Base-by-base conservation (phyloP, 1,140 invertebrate genomes). In the Cataglyphis hispanica region DNA sequence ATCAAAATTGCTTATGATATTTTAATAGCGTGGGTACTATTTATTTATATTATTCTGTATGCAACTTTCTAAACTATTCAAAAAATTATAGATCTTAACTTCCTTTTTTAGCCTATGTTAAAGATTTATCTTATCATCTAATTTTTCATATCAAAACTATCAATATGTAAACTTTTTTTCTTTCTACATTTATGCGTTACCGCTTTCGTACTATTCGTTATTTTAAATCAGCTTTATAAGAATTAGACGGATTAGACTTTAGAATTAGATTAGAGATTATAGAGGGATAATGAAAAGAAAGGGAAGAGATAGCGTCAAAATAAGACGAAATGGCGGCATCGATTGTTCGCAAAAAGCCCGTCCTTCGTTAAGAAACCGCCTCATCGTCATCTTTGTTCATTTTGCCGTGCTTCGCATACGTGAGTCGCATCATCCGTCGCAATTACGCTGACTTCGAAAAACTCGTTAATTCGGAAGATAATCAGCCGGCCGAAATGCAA, bases 311-410 rank as follows among this genome's bases (percentile, higher is more conserved):
- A 74, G 75, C 27, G 85, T 53, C 25, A 70, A n/a, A 63, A 46
- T 10, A 19, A 60, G 40, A 61, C 0, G 11, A 50, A 63, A 76
- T 40, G 22, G 40, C 31, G 19, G 13, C 25, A n/a, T 10, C 40
- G 34, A 75, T 84, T 53, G 25, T 13, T 34, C 50, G 56, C 56
- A 90, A 90, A 90, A 90, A 90, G 43, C 67, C 31, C 83, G 81
- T 77, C 56, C 63, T 81, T 90, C 89, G 84, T 90, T 90, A 90
- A 64, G 84, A 22, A 77, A 27, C n/a, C 5, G 31, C n/a, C 22
- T 69, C 72, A 53, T 83, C 70, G 46, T 78, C 70, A 60, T 64
- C 58, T 66, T 34, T 34, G 61, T 60, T 86, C 69, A 72, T 89
- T 84, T 83, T 53, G 27, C 19, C 1, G 22, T 8, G 13, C 46